Evolutionary conservation across 2,113 vertebrate genomes (phyloP).

Genomic region (Vulpes vulpes): DNA sequence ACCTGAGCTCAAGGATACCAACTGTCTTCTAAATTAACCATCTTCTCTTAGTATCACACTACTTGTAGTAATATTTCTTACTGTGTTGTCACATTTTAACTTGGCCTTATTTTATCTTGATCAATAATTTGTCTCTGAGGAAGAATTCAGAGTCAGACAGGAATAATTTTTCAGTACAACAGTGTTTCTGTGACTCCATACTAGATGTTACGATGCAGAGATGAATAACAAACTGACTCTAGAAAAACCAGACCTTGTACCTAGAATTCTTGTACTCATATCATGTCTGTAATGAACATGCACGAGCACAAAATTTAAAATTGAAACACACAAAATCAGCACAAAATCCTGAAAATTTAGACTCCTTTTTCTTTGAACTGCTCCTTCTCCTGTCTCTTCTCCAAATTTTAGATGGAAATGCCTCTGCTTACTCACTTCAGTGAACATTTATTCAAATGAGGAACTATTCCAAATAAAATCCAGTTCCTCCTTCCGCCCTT

Average conservation of each 20-base stretch:
- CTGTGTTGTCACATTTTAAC: background rate
- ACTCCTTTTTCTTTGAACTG: background rate
- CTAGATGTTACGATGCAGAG: background rate
- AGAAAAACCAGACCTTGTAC: background rate
- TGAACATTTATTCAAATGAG: conserved; percentile 49
- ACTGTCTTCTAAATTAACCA: background rate
- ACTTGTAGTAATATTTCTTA: background rate
- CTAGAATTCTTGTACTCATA: background rate
- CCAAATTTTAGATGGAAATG: background rate
- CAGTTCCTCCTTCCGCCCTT: background rate
- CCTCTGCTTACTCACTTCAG: conserved; percentile 35
- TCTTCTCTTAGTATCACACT: background rate
- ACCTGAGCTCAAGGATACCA: background rate
- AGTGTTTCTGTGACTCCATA: background rate
- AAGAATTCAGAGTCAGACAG: background rate
- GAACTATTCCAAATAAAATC: conserved; percentile 10
- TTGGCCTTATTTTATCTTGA: background rate
- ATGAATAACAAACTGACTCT: background rate
- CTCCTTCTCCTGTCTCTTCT: conserved; percentile 34
- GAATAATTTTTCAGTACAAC: background rate
- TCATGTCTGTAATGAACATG: background rate
- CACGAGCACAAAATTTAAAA: background rate
- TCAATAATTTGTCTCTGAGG: background rate
- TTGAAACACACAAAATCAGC: background rate
- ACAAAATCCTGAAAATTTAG: background rate